Evolutionary conservation across 1,140 invertebrate genomes (phyloP), one percentile per base, ranked within the genome.

Genomic region (Aphaenogaster rudis): DNA sequence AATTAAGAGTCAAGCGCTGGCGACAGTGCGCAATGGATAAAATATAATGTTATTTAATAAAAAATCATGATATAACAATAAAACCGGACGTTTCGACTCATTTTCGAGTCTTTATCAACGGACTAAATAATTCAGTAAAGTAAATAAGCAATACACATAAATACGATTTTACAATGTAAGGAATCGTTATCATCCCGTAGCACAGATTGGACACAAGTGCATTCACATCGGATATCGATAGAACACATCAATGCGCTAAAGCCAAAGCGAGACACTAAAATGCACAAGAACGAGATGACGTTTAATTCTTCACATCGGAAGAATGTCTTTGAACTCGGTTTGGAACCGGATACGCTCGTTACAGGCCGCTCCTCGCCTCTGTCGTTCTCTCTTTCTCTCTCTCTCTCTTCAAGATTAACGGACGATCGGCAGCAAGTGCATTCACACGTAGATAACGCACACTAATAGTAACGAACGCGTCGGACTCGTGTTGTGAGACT

Each of bases 261-360:
- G n/a, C 3, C 9, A 45, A 48, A 72, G 11, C 28, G 45, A 61
- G 21, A 2, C 9, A 57, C 5, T 39, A 69, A 80, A 78, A 21
- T 13, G 3, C 50, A 28, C 28, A 81, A 82, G 39, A 82, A 48
- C 15, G 79, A 71, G 54, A 42, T 36, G 59, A n/a, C 52, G 63
- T 77, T 88, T 63, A 86, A 76, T 80, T 66, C 54, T 76, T 81
- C 79, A 59, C 42, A 33, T 45, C 59, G 45, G 57, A 82, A 54
- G 64, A 74, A 78, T 76, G 57, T 69, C 89, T 91, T 91, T 91
- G 91, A 89, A 91, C 91, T 91, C 89, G 50, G 63, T 84, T 82
- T 88, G 77, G 89, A 86, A 88, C 91, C 89, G 91, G 90, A 92
- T 91, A 89, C 77, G 69, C 89, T 91, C 71, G 87, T 92, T 91